Base-by-base conservation (phyloP, 2,888 invertebrate species). In the Drosophila monieri region DNA sequence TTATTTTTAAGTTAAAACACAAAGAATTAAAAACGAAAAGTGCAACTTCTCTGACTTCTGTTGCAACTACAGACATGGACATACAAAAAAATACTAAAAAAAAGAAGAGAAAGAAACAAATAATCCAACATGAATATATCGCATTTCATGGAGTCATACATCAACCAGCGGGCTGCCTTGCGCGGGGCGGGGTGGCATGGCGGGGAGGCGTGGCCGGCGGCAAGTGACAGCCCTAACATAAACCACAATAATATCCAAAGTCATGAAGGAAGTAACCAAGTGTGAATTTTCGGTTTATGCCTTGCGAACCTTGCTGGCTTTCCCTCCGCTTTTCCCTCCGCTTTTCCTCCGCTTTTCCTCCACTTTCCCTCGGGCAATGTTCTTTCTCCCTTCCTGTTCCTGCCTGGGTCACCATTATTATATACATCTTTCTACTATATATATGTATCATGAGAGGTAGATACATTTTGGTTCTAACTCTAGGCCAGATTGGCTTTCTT, bases 231-330 rank as follows among this genome's bases (percentile, higher is more conserved):
- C 76, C 70, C 81, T 78, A 85, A 80, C 85, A 83, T 87, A 83
- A 83, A 81, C 87, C 87, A 83, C 83, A 83, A 87, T 81, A 83
- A 83, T 83, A 83, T 85, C 81, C 81, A 80, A 85, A 85, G 85
- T 85, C 83, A 83, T 87, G 83, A 83, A 87, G 87, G 78, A 87
- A 87, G 83, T 83, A 83, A 83, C 83, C 85, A 87, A 83, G 83
- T 85, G 83, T 85, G 85, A 83, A 83, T 83, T 83, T 83, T 83
- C 72, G 78, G 83, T 85, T 83, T 87, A 85, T 83, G 83, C 87
- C 77, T 76, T 81, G 73, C 77, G 70, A 74, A 65, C 67, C 73
- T 27, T 14, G 54, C 54, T 1, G 6, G 18, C 18, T 18, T 18
- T 18, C 2, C 18, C 18, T n/a, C 18, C 18, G 54, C 54, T 1